A percentile compares a stretch with the other conserved stretches of the same genome.
phyloP scores from a whole-genome alignment of 2,797 vertebrate genomes.

The Tinamus major region DNA sequence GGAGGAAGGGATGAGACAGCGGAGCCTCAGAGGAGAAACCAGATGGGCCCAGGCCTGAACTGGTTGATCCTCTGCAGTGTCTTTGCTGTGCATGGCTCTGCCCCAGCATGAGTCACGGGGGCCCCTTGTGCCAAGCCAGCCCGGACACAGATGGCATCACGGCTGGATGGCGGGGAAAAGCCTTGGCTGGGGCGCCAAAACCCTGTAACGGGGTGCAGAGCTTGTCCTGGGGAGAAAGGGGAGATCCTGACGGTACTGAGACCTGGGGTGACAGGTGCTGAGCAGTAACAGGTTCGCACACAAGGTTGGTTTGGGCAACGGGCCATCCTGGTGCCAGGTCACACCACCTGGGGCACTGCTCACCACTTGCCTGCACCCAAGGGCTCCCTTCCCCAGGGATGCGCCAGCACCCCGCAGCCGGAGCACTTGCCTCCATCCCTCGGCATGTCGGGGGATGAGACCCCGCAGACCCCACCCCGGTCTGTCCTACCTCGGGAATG shows the following conservation, averaged over 20 bases:
- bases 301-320: neutral
- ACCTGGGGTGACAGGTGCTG: neutral
- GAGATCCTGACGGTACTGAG: neutral
- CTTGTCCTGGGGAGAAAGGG: neutral
- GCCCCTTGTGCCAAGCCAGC: neutral
- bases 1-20: constrained; percentile 45
- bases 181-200: neutral
- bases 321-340: no score
- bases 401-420: neutral
- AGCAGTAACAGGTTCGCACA: neutral
- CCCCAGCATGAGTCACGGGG: constrained; percentile 39
- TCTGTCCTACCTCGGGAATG: neutral
- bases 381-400: neutral
- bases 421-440: neutral
- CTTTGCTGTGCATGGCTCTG: constrained; percentile 14
- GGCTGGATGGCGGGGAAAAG: neutral
- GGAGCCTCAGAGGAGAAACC: constrained; percentile 20
- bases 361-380: fast-evolving
- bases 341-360: neutral
- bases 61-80: constrained; percentile 51
- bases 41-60: constrained; percentile 40
- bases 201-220: neutral
- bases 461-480: no score
- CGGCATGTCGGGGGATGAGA: no score
- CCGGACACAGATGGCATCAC: no score